Evolutionary conservation across 1,140 invertebrate genomes (phyloP).

Genomic region (Lordiphosa collinella): DNA sequence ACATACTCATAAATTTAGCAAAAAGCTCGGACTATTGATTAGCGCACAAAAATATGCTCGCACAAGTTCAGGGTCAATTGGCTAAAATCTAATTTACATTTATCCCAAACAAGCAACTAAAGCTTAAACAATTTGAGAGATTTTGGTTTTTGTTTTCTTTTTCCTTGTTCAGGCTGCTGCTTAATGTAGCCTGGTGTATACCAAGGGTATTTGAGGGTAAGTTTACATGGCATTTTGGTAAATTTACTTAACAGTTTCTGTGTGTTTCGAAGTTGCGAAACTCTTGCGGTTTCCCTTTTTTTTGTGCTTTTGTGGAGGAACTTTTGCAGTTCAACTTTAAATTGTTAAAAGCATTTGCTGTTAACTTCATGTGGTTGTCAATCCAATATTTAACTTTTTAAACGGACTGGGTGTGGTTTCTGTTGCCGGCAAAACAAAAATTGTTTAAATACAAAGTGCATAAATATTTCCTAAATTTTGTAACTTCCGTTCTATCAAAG

Average conservation of each 20-base stretch:
- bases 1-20: constrained; percentile 8
- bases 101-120: constrained; percentile 7
- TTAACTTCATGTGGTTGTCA: constrained; percentile 5
- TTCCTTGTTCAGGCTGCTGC: no score
- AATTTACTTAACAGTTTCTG: constrained; percentile 3
- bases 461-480: neutral
- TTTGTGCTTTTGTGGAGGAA: neutral
- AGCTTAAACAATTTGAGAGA: constrained; percentile 7
- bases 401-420: no score
- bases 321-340: neutral
- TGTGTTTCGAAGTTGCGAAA: neutral
- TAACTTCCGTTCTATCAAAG: constrained; percentile 2
- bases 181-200: no score
- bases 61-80: constrained; percentile 8
- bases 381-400: neutral
- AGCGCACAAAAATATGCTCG: constrained; percentile 6
- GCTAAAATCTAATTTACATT: constrained; percentile 5
- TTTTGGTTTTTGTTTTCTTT: constrained; percentile 1
- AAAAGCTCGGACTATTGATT: neutral
- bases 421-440: no score
- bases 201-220: neutral
- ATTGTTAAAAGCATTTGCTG: neutral
- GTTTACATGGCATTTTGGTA: constrained; percentile 8
- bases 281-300: no score
- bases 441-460: no score